Evolutionary conservation across 2,113 vertebrate genomes (phyloP).

Genomic region (Microtus oregoni): DNA sequence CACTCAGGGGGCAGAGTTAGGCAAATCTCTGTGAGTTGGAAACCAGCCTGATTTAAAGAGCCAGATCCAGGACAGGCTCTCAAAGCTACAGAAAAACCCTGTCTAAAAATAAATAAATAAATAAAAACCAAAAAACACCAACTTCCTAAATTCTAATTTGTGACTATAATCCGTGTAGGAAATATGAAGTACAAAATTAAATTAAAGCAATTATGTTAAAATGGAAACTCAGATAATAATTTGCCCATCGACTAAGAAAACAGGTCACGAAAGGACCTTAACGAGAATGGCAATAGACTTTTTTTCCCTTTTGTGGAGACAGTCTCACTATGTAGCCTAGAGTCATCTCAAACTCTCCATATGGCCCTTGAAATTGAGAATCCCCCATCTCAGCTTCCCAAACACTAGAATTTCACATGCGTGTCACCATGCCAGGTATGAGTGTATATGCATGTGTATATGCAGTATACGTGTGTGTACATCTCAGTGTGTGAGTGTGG

Average conservation of each 20-base stretch:
- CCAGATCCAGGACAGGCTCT: no score
- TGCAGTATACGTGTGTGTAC: background rate
- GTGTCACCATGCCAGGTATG: background rate
- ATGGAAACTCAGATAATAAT: background rate
- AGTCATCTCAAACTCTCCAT: background rate
- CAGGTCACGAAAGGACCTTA: background rate
- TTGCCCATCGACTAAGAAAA: background rate
- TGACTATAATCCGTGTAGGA: conserved; percentile 25
- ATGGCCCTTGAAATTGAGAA: background rate
- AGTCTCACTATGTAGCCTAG: background rate
- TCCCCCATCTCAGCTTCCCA: background rate
- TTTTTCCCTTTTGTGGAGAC: background rate
- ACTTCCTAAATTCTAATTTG: conserved; percentile 32
- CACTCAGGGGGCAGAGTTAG: no score
- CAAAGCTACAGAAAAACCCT: no score
- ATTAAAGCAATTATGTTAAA: conserved; percentile 40
- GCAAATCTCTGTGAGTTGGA: no score
- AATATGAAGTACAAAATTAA: background rate
- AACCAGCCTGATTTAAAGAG: no score
- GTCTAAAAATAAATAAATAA: no score
- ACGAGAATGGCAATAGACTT: background rate
- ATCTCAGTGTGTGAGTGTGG: background rate
- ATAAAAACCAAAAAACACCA: no score
- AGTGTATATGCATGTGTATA: background rate
- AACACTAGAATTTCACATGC: background rate